Conservation (phyloP, 2,888 invertebrate species). For the Bibio marci region DNA sequence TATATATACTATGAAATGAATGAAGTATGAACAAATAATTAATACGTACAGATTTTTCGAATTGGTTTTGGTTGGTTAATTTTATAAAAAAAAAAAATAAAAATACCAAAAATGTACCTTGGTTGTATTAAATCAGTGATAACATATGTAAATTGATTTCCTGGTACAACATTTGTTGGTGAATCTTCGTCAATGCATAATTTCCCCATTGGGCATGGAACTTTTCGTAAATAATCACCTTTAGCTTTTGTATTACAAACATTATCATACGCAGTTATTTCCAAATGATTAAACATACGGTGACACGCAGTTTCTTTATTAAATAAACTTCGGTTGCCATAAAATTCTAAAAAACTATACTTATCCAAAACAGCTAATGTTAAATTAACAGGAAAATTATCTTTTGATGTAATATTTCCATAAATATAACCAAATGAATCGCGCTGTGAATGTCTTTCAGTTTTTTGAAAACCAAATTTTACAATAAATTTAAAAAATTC, state of each 20-base stretch:
- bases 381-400: slow-evolving; percentile 42
- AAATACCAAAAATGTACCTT: slow-evolving; percentile 49
- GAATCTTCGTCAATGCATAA: slow-evolving; percentile 79
- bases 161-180: slow-evolving; percentile 66
- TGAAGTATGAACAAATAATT: too few species aligned
- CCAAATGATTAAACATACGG: slow-evolving; percentile 72
- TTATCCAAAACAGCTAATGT: slow-evolving; percentile 85
- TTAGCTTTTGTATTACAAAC: slow-evolving; percentile 49
- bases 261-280: slow-evolving; percentile 66
- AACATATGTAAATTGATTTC: slow-evolving; percentile 86
- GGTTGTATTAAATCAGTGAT: slow-evolving; percentile 81
- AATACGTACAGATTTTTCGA: too few species aligned
- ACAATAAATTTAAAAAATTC: slow-evolving; percentile 83
- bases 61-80: too few species aligned
- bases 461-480: slow-evolving; percentile 95
- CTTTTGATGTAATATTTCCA: slow-evolving; percentile 74
- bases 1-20: too few species aligned
- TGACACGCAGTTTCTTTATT: slow-evolving; percentile 62
- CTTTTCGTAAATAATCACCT: slow-evolving; percentile 62
- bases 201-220: slow-evolving; percentile 59
- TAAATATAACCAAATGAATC: slow-evolving; percentile 90
- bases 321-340: slow-evolving; percentile 51
- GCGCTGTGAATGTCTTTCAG: slow-evolving; percentile 66
- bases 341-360: slow-evolving; percentile 75
- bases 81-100: too few species aligned